phyloP scores from a whole-genome alignment of 2,113 vertebrate species.

The Cyrtonyx montezumae region DNA sequence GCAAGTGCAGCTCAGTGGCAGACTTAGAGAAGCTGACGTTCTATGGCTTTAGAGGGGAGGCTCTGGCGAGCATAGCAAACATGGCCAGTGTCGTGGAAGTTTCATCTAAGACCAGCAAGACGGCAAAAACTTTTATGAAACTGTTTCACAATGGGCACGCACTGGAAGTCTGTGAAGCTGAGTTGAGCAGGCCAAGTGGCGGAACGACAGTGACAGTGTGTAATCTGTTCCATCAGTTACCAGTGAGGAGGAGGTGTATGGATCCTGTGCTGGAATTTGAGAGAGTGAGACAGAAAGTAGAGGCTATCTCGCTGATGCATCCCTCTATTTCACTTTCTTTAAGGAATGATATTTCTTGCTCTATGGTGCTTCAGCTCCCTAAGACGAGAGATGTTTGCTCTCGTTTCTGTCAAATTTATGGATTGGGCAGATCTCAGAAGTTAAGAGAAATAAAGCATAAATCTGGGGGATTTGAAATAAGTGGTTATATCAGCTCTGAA shows the following conservation, averaged over 20 bases:
- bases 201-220: conserved; percentile 90
- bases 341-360: conserved; percentile 86
- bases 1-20: conserved; percentile 86
- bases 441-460: conserved; percentile 84
- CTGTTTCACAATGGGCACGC: conserved; percentile 86
- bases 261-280: conserved; percentile 88
- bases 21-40: conserved; percentile 88
- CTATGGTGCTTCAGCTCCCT: conserved; percentile 90
- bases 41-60: conserved; percentile 94
- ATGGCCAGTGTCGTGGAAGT: conserved; percentile 89
- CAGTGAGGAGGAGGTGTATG: conserved; percentile 89
- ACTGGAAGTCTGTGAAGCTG: conserved; percentile 82
- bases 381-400: conserved; percentile 87
- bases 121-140: conserved; percentile 86
- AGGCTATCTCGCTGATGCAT: conserved; percentile 90
- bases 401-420: conserved; percentile 93
- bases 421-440: conserved; percentile 84
- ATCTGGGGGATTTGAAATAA: conserved; percentile 82
- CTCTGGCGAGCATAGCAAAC: conserved; percentile 88
- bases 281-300: conserved; percentile 87
- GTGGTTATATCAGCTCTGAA: conserved; percentile 87
- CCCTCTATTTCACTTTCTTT: conserved; percentile 91
- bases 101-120: conserved; percentile 82
- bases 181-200: conserved; percentile 81
- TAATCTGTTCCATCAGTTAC: conserved; percentile 91